These are phyloP conservation scores for Blomia tropicalis DNA, from an alignment of 2,888 invertebrate species.

Conservation along the genomic window DNA sequence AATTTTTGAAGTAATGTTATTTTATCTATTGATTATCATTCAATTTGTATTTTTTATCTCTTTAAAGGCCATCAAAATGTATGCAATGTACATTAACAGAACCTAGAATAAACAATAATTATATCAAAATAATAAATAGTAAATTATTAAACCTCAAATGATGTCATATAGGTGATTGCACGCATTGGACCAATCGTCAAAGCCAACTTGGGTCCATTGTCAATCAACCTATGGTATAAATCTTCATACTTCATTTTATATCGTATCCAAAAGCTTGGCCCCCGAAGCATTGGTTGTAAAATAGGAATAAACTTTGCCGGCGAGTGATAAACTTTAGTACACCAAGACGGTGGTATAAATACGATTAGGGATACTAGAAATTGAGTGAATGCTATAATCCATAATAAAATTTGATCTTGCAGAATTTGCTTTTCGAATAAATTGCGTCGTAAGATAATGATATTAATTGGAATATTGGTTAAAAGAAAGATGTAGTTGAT, in stretches of 20 bases:
- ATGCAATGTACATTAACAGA: not conserved
- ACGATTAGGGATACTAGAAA: not conserved
- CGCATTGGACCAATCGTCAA: not conserved
- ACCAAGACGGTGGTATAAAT: not conserved
- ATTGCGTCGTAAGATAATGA: not conserved
- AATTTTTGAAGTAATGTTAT: too few species aligned
- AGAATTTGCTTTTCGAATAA: not conserved
- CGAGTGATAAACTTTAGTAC: not conserved
- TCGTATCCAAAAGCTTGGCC: not conserved
- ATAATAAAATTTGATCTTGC: not conserved
- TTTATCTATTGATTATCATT: too few species aligned
- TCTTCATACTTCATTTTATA: not conserved
- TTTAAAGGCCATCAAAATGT: not conserved
- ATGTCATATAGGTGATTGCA: not conserved
- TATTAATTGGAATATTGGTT: not conserved
- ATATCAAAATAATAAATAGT: too few species aligned
- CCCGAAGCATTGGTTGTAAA: not conserved
- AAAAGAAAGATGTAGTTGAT: not conserved
- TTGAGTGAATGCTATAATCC: not conserved
- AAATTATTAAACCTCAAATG: not conserved
- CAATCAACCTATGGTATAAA: not conserved
- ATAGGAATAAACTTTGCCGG: not conserved
- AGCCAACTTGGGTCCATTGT: not conserved
- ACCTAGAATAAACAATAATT: not conserved
- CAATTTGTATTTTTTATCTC: too few species aligned